Base-by-base conservation (phyloP, 1,140 invertebrate genomes). In the Rhopalosiphum maidis region DNA sequence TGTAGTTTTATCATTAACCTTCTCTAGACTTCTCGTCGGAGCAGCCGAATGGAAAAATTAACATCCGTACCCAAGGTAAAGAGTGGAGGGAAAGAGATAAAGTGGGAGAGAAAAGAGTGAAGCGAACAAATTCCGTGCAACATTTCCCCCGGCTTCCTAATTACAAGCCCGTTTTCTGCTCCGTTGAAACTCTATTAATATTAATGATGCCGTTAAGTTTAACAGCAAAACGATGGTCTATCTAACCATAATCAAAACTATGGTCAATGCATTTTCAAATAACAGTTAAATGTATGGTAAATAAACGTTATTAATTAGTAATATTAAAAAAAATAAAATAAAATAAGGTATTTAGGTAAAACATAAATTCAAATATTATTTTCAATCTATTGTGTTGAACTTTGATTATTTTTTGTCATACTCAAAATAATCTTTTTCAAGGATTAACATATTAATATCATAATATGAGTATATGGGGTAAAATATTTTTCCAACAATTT, bases 1-100 rank as follows among this genome's bases (percentile, higher is more conserved):
- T 88, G 55, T 60, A 88, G 93, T 93, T 88, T 93, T 87, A 93
- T 93, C 87, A 89, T 88, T 93, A 89, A 68, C 87, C 54, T 68
- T 93, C 93, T 88, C 93, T 89, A 51, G 92, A 88, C 46, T 68
- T 93, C 55, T 93, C 93, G 55, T 68, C n/a, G 90, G 46, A 25
- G 60, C 22, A 92, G 77, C 68, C 41, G 46, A 92, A 92, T 82
- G 90, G 90, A 92, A 92, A 92, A 92, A 92, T 92, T 92, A 82
- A 92, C 90, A 92, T 82, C 30, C 82, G 37, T 83, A 68, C 43
- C n/a, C 46, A 37, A n/a, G 35, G 37, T n/a, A 93, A 86, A 93
- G 83, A 60, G 85, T 60, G 83, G 43, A 46, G 37, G 41, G 82
- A 85, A n/a, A 93, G 21, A 86, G 30, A 86, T 55, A 87, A 46